Base-by-base conservation (phyloP, 1,140 invertebrate species). In the Aphelinus atriplicis region DNA sequence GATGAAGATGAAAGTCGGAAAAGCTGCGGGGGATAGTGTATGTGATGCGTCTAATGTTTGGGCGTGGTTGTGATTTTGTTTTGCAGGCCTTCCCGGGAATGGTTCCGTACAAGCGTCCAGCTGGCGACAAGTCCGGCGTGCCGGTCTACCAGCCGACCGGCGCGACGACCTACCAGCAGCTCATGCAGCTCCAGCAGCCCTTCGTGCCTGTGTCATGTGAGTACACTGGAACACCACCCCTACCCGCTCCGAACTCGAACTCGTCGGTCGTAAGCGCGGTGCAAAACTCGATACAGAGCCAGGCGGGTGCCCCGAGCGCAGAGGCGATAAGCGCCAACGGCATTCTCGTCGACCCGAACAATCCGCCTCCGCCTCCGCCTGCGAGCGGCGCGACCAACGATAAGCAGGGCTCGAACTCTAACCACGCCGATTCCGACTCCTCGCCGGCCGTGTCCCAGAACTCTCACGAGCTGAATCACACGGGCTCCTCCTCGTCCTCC, bases 141-240 rank as follows among this genome's bases (percentile, higher is more conserved):
- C 96, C 96, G 80, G 95, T 98, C 81, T 98, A 97, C 90, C 96
- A 97, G 89, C 96, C 95, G 81, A 92, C 91, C 84, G 85, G 86
- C 73, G 93, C 93, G 82, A 94, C 94, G 80, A 95, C 95, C 82
- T 97, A 97, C 90, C 96, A 98, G 89, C 96, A 96, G 90, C 91
- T 97, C 88, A 97, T 98, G 95, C 95, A 96, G 90, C 90, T 96
- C 80, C 94, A 95, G 90, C 95, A 97, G 92, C 95, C 95, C 84
- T 95, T 94, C 90, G 93, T 95, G 90, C 94, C 94, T 91, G 93
- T 95, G 89, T 95, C 94, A 94, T 95, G 94, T 95, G 93, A 95
- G 94, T 95, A 95, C 92, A 91, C 91, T 89, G 90, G 90, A 89
- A 92, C 91, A 88, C 90, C 90, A 86, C 89, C 89, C 88, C 89